Evolutionary conservation across 2,888 invertebrate species (phyloP).

Genomic region (Agrotis ipsilon): DNA sequence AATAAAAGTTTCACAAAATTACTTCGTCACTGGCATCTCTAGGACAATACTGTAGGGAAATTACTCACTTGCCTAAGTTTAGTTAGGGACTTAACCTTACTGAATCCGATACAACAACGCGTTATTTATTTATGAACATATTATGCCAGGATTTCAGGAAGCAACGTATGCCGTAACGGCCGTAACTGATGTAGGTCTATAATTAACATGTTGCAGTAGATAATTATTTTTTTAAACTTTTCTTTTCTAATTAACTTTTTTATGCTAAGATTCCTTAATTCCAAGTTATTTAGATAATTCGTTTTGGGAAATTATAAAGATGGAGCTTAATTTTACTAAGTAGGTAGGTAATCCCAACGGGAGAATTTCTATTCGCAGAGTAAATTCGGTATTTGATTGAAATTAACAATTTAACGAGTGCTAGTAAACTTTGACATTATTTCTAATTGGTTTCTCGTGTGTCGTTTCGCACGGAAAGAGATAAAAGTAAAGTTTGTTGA

Average conservation of each 20-base stretch:
- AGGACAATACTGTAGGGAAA: conserved; percentile 26
- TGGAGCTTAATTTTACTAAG: conserved; percentile 5
- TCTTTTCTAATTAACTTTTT: too few relatives aligned
- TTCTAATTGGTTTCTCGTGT: conserved; percentile 9
- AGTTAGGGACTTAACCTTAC: neutral
- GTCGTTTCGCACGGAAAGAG: neutral
- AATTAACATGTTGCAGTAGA: neutral
- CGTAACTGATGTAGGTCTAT: too few relatives aligned
- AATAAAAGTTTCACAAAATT: conserved; percentile 41
- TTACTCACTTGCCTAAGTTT: conserved; percentile 16
- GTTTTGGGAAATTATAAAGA: conserved; percentile 18
- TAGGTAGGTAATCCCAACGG: neutral
- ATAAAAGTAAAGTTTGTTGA: neutral
- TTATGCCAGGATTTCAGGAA: neutral
- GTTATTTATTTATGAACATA: neutral
- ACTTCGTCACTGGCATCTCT: conserved; percentile 23
- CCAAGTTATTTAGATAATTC: conserved; percentile 13
- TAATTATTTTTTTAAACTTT: too few relatives aligned
- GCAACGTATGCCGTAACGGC: neutral
- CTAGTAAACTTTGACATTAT: neutral
- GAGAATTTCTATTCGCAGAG: neutral
- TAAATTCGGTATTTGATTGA: conserved; percentile 9
- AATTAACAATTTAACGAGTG: conserved; percentile 7
- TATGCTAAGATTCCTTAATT: neutral
- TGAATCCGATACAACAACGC: neutral